phyloP scores from a whole-genome alignment of 2,888 invertebrate genomes.

The Ochlodes sylvanus region DNA sequence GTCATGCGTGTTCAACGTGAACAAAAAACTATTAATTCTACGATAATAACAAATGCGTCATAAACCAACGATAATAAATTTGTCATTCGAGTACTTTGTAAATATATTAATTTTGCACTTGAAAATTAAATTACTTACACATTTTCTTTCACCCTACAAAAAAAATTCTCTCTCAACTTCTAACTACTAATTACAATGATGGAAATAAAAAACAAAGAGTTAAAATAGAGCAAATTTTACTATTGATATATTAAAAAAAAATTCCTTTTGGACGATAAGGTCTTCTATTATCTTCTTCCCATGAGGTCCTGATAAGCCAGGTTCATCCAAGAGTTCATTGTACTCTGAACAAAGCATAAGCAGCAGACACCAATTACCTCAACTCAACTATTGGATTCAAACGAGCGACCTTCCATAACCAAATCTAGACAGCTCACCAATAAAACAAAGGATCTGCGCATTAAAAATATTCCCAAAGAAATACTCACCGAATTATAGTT shows the following conservation, averaged over 20 bases:
- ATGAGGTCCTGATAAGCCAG: background rate
- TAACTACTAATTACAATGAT: no score
- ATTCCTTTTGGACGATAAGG: no score
- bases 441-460: constrained; percentile 29
- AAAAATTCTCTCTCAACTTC: no score
- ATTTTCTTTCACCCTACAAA: no score
- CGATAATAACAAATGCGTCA: background rate
- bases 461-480: constrained; percentile 1
- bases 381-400: constrained; percentile 33
- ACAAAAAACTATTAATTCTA: background rate
- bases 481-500: constrained; percentile 24
- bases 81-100: background rate
- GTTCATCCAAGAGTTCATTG: background rate
- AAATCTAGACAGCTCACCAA: constrained; percentile 38
- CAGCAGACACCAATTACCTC: background rate
- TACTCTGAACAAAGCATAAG: constrained; percentile 4
- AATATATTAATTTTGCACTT: no score
- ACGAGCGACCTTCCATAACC: constrained; percentile 41
- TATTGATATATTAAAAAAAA: no score
- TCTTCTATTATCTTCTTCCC: no score
- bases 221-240: no score
- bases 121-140: no score
- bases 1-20: no score
- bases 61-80: background rate
- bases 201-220: no score